Conservation (phyloP, 2,797 vertebrate genomes). For the Onychomys leucogaster region DNA sequence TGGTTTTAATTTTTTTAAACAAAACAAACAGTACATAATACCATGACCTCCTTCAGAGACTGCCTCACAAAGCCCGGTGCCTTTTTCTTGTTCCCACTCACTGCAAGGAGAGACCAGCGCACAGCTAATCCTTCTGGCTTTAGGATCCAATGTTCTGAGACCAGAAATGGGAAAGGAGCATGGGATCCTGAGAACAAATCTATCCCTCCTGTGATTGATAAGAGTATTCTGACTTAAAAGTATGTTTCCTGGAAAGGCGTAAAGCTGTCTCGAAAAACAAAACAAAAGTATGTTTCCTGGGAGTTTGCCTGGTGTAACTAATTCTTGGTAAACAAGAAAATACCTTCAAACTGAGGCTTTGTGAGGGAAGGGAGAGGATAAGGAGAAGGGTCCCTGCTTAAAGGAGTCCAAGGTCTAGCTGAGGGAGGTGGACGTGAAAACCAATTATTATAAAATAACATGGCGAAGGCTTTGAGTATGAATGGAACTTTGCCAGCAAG, state of each 20-base stretch:
- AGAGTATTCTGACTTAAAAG: conserved; percentile 43
- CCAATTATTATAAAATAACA: not conserved
- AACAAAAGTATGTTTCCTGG: conserved; percentile 42
- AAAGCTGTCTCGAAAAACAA: too few relatives aligned
- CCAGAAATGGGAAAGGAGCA: not conserved
- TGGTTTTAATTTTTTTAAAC: not conserved
- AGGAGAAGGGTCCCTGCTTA: not conserved
- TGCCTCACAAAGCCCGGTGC: not conserved
- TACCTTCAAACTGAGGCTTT: not conserved
- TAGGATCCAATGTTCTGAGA: not conserved
- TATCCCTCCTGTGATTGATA: not conserved
- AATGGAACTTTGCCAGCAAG: not conserved
- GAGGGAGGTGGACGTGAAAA: not conserved
- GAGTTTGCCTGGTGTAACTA: not conserved
- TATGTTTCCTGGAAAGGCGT: not conserved
- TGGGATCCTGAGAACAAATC: not conserved
- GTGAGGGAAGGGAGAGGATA: not conserved
- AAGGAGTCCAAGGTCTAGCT: not conserved
- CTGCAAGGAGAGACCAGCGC: not conserved
- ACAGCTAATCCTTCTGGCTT: not conserved
- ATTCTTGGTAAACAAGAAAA: not conserved
- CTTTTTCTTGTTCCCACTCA: not conserved
- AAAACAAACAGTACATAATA: not conserved
- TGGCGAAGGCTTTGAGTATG: not conserved
- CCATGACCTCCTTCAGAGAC: not conserved